Conservation (phyloP, 2,113 vertebrate genomes). For the Lucifuga dentata region DNA sequence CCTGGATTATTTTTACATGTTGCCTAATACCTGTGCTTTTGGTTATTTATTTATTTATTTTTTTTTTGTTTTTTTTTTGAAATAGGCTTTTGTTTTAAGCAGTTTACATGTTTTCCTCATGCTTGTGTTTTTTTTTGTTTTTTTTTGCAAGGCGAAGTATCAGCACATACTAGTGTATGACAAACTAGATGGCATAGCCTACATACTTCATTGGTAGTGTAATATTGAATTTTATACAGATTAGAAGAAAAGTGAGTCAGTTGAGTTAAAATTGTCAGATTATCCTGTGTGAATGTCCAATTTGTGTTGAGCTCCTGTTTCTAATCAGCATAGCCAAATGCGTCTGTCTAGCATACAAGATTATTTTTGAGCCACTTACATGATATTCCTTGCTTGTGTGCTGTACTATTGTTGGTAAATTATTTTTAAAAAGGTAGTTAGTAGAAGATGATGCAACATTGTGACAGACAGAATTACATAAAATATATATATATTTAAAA, state of each 20-base stretch:
- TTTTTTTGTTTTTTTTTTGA: constrained; percentile 34
- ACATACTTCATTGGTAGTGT: constrained; percentile 21
- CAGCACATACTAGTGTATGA: constrained; percentile 23
- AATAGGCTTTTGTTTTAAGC: constrained; percentile 50
- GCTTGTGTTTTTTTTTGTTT: constrained; percentile 22
- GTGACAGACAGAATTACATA: neutral
- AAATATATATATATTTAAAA: too few species aligned
- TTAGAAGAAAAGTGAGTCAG: constrained; percentile 1
- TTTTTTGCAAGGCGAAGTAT: constrained; percentile 13
- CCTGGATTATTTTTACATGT: constrained; percentile 38
- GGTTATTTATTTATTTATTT: too few species aligned
- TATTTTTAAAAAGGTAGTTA: constrained; percentile 16
- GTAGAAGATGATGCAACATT: neutral
- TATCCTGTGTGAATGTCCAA: neutral
- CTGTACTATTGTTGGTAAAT: constrained; percentile 1
- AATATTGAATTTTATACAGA: constrained; percentile 23
- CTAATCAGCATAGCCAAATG: neutral
- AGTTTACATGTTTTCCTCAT: constrained; percentile 30
- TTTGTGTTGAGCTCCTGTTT: constrained; percentile 23
- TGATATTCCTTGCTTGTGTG: neutral
- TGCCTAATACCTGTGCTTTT: constrained; percentile 44
- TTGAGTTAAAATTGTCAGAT: constrained; percentile 22
- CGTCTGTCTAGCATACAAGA: neutral
- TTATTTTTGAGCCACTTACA: neutral
- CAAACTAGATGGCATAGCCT: constrained; percentile 34